Percentiles rank a stretch among this genome's conserved stretches.
These are phyloP conservation scores for Pangasianodon gigas DNA, from an alignment of 2,113 vertebrate species.

Conservation along the genomic window DNA sequence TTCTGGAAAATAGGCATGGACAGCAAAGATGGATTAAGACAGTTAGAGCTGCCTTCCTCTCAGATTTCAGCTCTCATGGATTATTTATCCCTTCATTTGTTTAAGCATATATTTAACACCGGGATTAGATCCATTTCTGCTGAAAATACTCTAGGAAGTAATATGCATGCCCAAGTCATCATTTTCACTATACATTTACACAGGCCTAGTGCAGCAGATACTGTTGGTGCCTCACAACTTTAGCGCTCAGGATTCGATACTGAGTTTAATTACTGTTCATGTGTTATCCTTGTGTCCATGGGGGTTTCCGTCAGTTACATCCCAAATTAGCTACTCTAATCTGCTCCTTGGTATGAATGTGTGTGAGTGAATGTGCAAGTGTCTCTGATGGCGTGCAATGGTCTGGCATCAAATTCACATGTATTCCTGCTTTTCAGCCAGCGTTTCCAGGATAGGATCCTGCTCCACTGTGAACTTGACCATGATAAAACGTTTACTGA, in stretches of 20 bases:
- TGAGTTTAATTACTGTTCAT: background rate
- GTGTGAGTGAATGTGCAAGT: background rate
- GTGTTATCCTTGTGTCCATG: background rate
- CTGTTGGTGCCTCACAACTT: background rate
- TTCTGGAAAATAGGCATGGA: conserved; percentile 3
- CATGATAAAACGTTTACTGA: background rate
- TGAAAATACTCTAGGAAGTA: conserved; percentile 29
- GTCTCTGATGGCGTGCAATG: background rate
- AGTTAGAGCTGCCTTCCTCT: background rate
- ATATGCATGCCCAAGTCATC: background rate
- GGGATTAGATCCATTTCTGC: conserved; percentile 40
- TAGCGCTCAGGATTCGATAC: background rate
- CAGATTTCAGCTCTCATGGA: background rate
- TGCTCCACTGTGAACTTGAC: background rate
- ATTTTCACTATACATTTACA: too few relatives aligned
- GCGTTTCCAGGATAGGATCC: background rate
- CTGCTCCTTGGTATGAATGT: background rate
- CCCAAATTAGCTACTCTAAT: background rate
- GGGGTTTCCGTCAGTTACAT: background rate
- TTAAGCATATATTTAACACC: conserved; percentile 19
- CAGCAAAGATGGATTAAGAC: conserved; percentile 5
- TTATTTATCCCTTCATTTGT: conserved; percentile 11
- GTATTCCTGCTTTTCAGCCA: background rate
- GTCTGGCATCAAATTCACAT: background rate
- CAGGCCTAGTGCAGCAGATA: too few relatives aligned